Percentiles rank a stretch among this genome's conserved stretches.
Conservation (phyloP, 2,113 vertebrate genomes). For the Orycteropus afer region DNA sequence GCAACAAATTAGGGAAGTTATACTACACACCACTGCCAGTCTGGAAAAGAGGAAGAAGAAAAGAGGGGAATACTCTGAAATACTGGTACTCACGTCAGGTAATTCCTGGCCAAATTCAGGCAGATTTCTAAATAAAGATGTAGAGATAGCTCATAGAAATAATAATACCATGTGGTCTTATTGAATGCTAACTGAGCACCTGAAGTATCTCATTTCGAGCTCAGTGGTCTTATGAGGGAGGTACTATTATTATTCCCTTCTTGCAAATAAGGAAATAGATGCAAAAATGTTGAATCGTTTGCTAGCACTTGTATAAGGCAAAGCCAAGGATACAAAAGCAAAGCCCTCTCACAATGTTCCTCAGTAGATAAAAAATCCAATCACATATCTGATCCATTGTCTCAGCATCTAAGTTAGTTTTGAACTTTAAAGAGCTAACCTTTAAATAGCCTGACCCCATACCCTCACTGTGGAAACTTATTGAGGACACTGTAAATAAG, state of each 20-base stretch:
- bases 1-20: background rate
- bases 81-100: background rate
- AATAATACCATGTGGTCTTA: background rate
- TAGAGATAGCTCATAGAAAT: background rate
- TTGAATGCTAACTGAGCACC: background rate
- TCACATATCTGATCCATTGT: background rate
- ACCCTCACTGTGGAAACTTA: background rate
- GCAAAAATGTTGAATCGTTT: background rate
- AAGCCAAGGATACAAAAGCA: background rate
- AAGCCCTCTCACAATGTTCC: background rate
- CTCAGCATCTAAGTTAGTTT: background rate
- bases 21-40: background rate
- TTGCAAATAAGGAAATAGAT: conserved; percentile 8
- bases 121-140: background rate
- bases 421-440: conserved; percentile 58
- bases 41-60: background rate
- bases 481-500: conserved; percentile 31
- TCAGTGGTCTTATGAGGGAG: background rate
- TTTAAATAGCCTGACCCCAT: background rate
- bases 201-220: conserved; percentile 27
- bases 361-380: background rate
- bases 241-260: conserved; percentile 19
- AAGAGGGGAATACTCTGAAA: background rate
- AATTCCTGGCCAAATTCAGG: background rate
- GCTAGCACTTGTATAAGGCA: background rate